Percentiles rank a stretch among this genome's conserved stretches.
phyloP scores from a whole-genome alignment of 2,888 invertebrate species.

The Campoplex nolae region DNA sequence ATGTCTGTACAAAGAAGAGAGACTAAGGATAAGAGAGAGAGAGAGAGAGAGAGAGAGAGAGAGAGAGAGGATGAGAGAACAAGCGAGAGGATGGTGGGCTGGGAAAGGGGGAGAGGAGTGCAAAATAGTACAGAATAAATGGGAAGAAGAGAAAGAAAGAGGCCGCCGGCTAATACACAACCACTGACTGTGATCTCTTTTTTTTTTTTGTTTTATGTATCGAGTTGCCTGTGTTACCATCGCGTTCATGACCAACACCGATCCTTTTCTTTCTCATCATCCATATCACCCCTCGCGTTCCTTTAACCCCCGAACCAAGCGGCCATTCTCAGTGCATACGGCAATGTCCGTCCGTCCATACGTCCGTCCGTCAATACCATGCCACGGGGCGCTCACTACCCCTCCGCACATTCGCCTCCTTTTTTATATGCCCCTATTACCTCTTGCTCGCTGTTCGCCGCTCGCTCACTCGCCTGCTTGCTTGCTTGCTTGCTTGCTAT shows the following conservation, averaged over 20 bases:
- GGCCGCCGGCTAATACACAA: slow-evolving; percentile 56
- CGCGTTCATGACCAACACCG: slow-evolving; percentile 75
- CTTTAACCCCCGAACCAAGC: slow-evolving; percentile 68
- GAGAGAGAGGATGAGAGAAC: neutral
- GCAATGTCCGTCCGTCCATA: slow-evolving; percentile 70
- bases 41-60: neutral
- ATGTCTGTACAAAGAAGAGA: slow-evolving; percentile 50
- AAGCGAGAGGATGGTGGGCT: neutral
- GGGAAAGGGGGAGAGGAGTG: neutral
- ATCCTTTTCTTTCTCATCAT: slow-evolving; percentile 56
- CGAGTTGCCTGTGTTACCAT: slow-evolving; percentile 77
- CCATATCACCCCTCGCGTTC: slow-evolving; percentile 39
- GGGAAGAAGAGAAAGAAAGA: slow-evolving; percentile 37
- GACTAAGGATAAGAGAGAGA: neutral
- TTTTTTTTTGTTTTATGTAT: slow-evolving; percentile 51
- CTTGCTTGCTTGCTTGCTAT: slow-evolving; percentile 50
- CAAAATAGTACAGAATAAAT: slow-evolving; percentile 36
- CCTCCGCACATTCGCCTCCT: slow-evolving; percentile 12
- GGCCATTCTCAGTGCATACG: slow-evolving; percentile 76
- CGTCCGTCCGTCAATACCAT: slow-evolving; percentile 59
- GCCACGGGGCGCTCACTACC: slow-evolving; percentile 57
- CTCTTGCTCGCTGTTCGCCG: slow-evolving; percentile 35
- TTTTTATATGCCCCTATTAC: slow-evolving; percentile 51
- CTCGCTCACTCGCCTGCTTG: slow-evolving; percentile 37
- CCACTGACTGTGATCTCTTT: slow-evolving; percentile 61